A percentile compares a stretch with the other conserved stretches of the same genome.
Evolutionary conservation across 2,888 invertebrate genomes (phyloP).

Genomic region (Eucera pruinosa): DNA sequence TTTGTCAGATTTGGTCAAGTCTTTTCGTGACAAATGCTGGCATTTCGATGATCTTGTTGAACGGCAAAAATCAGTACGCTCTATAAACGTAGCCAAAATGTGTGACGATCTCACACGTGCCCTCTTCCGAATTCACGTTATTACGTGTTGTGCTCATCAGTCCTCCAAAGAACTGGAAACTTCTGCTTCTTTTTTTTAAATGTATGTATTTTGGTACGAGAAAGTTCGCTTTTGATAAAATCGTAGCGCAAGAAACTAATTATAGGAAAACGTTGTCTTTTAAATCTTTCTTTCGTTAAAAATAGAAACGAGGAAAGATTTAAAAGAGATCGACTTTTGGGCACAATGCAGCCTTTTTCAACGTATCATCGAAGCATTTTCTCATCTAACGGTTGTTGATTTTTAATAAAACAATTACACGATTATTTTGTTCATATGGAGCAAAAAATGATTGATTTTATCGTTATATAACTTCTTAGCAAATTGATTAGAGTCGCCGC

Average conservation of each 20-base stretch:
- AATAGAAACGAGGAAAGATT: conserved; percentile 18
- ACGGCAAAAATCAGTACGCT: conserved; percentile 82
- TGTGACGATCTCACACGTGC: conserved; percentile 67
- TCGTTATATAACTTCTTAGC: conserved; percentile 59
- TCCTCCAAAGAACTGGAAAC: conserved; percentile 30
- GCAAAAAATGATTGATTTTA: conserved; percentile 60
- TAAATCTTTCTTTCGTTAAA: conserved; percentile 16
- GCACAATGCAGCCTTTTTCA: conserved; percentile 75
- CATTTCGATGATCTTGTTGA: conserved; percentile 65
- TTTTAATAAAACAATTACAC: conserved; percentile 69
- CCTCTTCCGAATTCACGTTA: conserved; percentile 74
- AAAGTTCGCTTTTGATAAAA: conserved; percentile 40
- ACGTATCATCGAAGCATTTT: conserved; percentile 72
- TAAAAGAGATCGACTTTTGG: conserved; percentile 67
- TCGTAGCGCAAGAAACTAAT: neutral
- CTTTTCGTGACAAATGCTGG: conserved; percentile 71
- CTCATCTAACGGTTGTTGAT: conserved; percentile 72
- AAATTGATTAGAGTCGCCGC: conserved; percentile 54
- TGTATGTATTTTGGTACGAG: conserved; percentile 45
- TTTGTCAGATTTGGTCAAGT: conserved; percentile 50
- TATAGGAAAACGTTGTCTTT: conserved; percentile 17
- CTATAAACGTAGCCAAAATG: conserved; percentile 71
- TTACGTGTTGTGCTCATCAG: conserved; percentile 63
- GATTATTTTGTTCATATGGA: conserved; percentile 69
- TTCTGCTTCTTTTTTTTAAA: conserved; percentile 20